A percentile compares a stretch with the other conserved stretches of the same genome.
Evolutionary conservation across 2,888 invertebrate species (phyloP).

Genomic region (Cryptus armator): DNA sequence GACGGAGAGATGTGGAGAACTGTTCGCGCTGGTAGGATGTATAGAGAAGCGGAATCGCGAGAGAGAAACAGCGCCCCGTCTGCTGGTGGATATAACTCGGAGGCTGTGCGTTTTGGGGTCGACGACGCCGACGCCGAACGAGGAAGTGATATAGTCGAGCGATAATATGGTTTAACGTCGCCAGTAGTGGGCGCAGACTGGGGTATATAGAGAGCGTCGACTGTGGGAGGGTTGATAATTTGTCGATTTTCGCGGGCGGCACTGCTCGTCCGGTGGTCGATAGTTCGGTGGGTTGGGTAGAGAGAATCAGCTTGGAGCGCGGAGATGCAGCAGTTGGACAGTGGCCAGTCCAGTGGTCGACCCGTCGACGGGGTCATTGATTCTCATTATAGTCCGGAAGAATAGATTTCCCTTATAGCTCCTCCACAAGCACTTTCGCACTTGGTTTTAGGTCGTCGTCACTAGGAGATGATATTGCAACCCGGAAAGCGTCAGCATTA

Average conservation of each 20-base stretch:
- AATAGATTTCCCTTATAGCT: constrained; percentile 33
- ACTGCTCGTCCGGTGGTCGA: constrained; percentile 51
- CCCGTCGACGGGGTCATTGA: constrained; percentile 57
- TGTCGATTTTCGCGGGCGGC: constrained; percentile 68
- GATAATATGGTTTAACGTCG: constrained; percentile 70
- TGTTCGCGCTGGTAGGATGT: neutral
- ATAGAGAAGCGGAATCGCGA: neutral
- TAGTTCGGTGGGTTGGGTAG: constrained; percentile 15
- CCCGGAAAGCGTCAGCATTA: no score
- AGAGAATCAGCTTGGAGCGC: constrained; percentile 27
- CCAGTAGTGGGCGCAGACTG: constrained; percentile 32
- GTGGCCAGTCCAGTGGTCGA: constrained; percentile 52
- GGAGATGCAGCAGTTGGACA: constrained; percentile 64
- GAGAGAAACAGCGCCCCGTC: constrained; percentile 13
- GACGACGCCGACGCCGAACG: constrained; percentile 66
- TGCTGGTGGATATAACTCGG: constrained; percentile 23
- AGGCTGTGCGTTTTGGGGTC: constrained; percentile 52
- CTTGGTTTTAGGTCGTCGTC: neutral
- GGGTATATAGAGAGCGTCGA: constrained; percentile 26
- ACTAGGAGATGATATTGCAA: no score
- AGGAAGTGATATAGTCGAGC: constrained; percentile 66
- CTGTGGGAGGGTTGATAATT: constrained; percentile 69
- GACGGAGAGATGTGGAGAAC: constrained; percentile 19
- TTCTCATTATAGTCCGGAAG: constrained; percentile 52
- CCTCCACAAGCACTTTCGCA: neutral